Percentiles rank a stretch among this genome's conserved stretches.
Conservation (phyloP, 2,888 invertebrate genomes). For the Drosophila recens region DNA sequence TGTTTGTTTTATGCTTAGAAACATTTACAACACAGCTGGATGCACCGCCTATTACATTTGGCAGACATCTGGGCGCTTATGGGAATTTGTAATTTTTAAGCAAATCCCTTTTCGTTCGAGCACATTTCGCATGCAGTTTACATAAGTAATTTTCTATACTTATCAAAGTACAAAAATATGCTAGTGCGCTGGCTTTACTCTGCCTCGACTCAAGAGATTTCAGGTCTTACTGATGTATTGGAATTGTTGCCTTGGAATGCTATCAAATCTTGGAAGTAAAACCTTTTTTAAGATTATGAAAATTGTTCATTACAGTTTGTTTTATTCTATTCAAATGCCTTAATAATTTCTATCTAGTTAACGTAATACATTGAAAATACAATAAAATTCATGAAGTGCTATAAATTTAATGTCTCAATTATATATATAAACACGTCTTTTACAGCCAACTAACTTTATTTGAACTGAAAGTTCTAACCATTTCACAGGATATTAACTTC, state of each 20-base stretch:
- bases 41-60: background rate
- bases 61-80: constrained; percentile 23
- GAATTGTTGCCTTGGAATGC: background rate
- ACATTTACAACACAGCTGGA: constrained; percentile 27
- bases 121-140: constrained; percentile 36
- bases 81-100: constrained; percentile 32
- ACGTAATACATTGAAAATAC: too few species aligned
- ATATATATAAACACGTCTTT: background rate
- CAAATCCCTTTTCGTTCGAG: constrained; percentile 12
- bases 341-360: too few species aligned
- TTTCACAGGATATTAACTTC: background rate
- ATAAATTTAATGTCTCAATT: background rate
- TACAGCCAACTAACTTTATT: background rate
- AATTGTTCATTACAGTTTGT: too few species aligned
- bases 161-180: constrained; percentile 26
- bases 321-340: too few species aligned
- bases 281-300: too few species aligned
- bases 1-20: constrained; percentile 5
- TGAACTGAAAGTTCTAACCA: background rate
- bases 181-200: constrained; percentile 16
- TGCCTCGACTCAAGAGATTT: constrained; percentile 1
- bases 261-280: background rate
- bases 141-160: constrained; percentile 37
- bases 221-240: background rate
- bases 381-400: constrained; percentile 7